Evolutionary conservation across 1,140 invertebrate species (phyloP), one percentile per base, ranked within the genome.

Genomic region (Bombus pascuorum): DNA sequence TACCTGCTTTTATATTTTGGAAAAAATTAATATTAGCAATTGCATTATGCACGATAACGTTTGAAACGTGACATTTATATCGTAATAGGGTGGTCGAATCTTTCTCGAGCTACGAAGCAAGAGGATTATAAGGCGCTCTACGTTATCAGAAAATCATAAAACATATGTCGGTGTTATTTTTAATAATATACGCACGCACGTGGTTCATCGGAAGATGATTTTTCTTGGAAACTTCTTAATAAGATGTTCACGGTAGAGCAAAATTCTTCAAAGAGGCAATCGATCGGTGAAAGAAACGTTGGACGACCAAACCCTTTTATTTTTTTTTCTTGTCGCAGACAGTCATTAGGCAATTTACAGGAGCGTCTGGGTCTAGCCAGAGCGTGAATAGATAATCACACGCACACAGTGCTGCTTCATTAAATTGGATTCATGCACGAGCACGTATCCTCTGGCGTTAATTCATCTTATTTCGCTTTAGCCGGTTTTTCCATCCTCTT

Each of bases 321-420:
- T 53, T 76, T 76, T 39, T 81, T 39, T 81, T 44, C 42, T 32
- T 71, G 47, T 74, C 47, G 22, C 73, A 5, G 65, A 25, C 12
- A 44, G 84, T 86, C 85, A 75, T 86, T 72, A 71, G 62, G 42
- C 62, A 65, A 39, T 62, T 47, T n/a, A 77, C 53, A 47, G 44
- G 39, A 42, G 25, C 44, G 66, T 37, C 44, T 47, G 73, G 37
- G 34, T n/a, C 42, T 18, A 44, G 70, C 25, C 59, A n/a, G 44
- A 73, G 39, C 83, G 62, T 59, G 86, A 88, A 82, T 76, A 86
- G 78, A 82, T 88, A 88, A 89, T 89, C 88, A 88, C 62, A 65
- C 73, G 44, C 62, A 68, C 39, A 71, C 77, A 65, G 28, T 2
- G 42, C 25, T 22, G 59, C 6, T 39, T 75, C 74, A 22, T 82